Percentiles rank a stretch among this genome's conserved stretches.
phyloP scores from a whole-genome alignment of 23 tunicate genomes.

The Ascidia mentula region DNA sequence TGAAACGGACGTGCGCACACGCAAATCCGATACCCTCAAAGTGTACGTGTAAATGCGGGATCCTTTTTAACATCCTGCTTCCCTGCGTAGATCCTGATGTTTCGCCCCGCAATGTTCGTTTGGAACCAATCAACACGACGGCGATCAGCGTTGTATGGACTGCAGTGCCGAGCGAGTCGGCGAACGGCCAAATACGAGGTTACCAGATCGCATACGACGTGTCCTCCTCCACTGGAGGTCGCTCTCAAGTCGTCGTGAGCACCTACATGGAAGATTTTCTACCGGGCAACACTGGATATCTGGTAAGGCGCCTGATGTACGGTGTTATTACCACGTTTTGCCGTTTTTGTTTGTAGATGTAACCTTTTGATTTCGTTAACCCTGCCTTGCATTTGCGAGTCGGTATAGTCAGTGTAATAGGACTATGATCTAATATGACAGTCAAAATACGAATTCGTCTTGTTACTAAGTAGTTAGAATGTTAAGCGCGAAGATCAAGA shows the following conservation, averaged over 20 bases:
- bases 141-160: conserved; percentile 62
- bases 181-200: conserved; percentile 66
- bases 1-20: not conserved
- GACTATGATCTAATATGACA: no score
- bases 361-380: no score
- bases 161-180: conserved; percentile 24
- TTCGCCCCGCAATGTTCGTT: conserved; percentile 47
- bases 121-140: conserved; percentile 48
- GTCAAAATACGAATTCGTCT: no score
- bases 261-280: conserved; percentile 18
- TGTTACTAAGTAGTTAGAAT: no score
- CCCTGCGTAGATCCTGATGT: conserved; percentile 54
- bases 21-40: no score
- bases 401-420: no score
- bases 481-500: no score
- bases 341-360: not conserved
- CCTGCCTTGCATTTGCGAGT: no score
- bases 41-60: no score
- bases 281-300: conserved; percentile 2
- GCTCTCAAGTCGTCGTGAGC: conserved; percentile 16
- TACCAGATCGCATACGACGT: conserved; percentile 69
- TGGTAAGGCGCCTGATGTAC: conserved; percentile 18
- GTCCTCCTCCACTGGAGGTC: conserved; percentile 26
- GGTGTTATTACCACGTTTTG: no score
- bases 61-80: not conserved